Base-by-base conservation (phyloP, 2,797 vertebrate genomes). In the Xenentodon cancila region DNA sequence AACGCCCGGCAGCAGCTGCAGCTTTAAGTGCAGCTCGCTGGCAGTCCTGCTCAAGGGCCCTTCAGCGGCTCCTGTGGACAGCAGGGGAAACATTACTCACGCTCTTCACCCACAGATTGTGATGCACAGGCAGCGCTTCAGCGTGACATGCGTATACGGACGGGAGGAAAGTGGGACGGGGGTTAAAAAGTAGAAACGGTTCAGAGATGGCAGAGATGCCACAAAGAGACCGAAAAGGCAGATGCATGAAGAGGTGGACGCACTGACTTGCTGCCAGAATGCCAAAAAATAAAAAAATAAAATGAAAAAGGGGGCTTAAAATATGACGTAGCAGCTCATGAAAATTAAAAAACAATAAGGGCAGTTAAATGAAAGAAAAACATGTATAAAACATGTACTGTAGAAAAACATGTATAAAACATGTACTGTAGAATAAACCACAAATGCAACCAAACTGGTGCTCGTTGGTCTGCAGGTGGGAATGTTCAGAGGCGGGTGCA, bases 101-200 rank as follows among this genome's bases (percentile, higher is more conserved):
- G 0, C 54, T 1, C 67, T 53, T 71, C 71, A 61, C 61, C 64
- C 71, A 74, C 76, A 53, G 72, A 55, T 53, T 11, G 15, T 56
- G 75, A 79, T 68, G 66, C 63, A 9, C n/a, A n/a, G n/a, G n/a
- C n/a, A n/a, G n/a, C n/a, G n/a, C 63, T 53, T 62, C 50, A 57
- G 0, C 0, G 7, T 71, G 76, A 74, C 59, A 60, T 49, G 45
- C 45, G 20, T 57, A 48, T 30, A 34, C 65, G 53, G 45, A 40
- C 1, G 30, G 57, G 34, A 61, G 64, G 48, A 9, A 20, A 61
- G 75, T 70, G 72, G 68, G 68, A 75, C 17, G 65, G 7, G 68
- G 73, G 71, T 68, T 50, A 74, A 53, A 51, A 67, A 30, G 27
- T 7, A 57, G 60, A 9, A 54, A 18, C 32, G 46, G 49, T 64